Conservation (phyloP, 2,113 vertebrate genomes). For the Amphiprion percula region DNA sequence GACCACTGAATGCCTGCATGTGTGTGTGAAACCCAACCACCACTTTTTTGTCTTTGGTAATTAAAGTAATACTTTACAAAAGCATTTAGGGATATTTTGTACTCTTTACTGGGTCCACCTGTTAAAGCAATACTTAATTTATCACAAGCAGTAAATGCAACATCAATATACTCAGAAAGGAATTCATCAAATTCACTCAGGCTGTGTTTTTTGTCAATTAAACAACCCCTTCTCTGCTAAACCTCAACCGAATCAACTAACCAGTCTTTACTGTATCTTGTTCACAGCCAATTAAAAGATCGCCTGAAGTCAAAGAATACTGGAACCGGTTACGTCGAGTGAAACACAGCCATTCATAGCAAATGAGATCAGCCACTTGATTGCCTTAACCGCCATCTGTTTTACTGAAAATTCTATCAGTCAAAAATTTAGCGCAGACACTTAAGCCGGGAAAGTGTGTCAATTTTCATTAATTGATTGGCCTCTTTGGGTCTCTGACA, state of each 20-base stretch:
- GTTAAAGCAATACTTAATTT: not conserved
- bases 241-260: not conserved
- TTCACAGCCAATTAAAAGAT: conserved; percentile 25
- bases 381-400: conserved; percentile 32
- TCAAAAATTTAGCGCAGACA: not conserved
- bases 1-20: conserved; percentile 20
- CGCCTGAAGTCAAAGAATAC: conserved; percentile 27
- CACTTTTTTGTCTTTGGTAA: not conserved
- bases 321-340: not conserved
- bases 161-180: not conserved
- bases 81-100: not conserved
- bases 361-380: conserved; percentile 16
- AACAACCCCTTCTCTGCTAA: not conserved
- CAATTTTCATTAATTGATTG: conserved; percentile 22
- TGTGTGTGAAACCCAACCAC: conserved; percentile 4
- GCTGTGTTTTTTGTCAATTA: not conserved
- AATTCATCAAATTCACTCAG: not conserved
- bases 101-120: not conserved
- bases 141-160: conserved; percentile 5
- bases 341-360: conserved; percentile 12
- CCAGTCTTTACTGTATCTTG: not conserved
- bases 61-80: conserved; percentile 9
- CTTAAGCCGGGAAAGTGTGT: not conserved
- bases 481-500: conserved; percentile 17
- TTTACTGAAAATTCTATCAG: conserved; percentile 6